A percentile compares a stretch with the other conserved stretches of the same genome.
These are phyloP conservation scores for Diuraphis noxia DNA, from an alignment of 1,140 invertebrate genomes.

Conservation along the genomic window DNA sequence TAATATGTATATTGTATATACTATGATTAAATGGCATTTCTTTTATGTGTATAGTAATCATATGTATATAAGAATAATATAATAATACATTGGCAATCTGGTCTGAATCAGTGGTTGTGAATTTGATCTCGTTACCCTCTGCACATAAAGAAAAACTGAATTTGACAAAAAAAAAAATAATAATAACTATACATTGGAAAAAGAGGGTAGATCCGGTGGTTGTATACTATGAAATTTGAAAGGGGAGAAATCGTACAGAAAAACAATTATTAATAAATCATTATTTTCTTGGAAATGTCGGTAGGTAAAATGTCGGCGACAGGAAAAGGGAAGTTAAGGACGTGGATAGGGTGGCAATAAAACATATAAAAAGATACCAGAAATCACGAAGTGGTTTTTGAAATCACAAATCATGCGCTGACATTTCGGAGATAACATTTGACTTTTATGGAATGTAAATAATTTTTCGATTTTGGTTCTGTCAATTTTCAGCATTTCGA, in stretches of 20 bases:
- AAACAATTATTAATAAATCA: constrained; percentile 54
- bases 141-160: constrained; percentile 22
- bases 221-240: constrained; percentile 40
- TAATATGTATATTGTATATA: background rate
- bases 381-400: constrained; percentile 48
- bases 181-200: background rate
- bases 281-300: constrained; percentile 52
- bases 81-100: constrained; percentile 1
- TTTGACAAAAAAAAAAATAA: constrained; percentile 32
- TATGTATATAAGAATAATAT: background rate
- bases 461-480: constrained; percentile 45
- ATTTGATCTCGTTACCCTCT: constrained; percentile 12
- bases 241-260: constrained; percentile 52
- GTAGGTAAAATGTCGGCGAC: constrained; percentile 52
- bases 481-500: background rate
- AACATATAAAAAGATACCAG: constrained; percentile 53
- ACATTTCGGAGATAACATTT: constrained; percentile 51
- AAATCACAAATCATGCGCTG: constrained; percentile 52
- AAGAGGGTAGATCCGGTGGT: background rate
- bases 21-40: background rate
- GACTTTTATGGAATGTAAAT: constrained; percentile 51
- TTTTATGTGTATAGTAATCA: background rate
- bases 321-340: constrained; percentile 49
- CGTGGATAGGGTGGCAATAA: constrained; percentile 42
- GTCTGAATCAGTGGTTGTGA: background rate